Evolutionary conservation across 2,797 vertebrate species (phyloP).

Genomic region (Tiaroga cobitis): DNA sequence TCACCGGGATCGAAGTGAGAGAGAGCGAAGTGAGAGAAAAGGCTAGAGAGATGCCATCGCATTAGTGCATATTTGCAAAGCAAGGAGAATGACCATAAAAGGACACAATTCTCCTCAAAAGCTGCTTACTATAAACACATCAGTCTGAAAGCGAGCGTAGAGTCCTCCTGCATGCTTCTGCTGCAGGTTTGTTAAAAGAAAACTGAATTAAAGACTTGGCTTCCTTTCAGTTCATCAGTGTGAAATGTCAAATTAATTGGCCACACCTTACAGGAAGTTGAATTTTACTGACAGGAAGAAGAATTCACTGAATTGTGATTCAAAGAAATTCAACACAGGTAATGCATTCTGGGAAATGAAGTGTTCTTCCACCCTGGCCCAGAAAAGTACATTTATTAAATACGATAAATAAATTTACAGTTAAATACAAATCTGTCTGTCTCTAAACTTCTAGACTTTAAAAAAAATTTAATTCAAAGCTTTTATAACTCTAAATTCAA

Average conservation of each 20-base stretch:
- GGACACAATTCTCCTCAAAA: conserved; percentile 77
- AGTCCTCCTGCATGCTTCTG: conserved; percentile 23
- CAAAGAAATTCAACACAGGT: neutral
- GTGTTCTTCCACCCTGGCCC: neutral
- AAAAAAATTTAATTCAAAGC: too few relatives aligned
- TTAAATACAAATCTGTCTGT: neutral
- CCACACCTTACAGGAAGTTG: neutral
- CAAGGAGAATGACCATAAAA: conserved; percentile 90
- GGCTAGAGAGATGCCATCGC: conserved; percentile 59
- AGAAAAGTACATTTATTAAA: neutral
- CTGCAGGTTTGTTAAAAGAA: conserved; percentile 1
- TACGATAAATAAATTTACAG: neutral
- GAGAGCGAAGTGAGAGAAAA: conserved; percentile 50
- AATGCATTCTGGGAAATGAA: neutral
- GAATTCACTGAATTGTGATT: neutral
- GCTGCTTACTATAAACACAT: conserved; percentile 90
- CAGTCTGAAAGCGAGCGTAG: conserved; percentile 63
- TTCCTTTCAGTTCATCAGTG: neutral
- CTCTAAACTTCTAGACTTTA: neutral
- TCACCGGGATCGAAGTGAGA: conserved; percentile 67
- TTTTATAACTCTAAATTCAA: neutral
- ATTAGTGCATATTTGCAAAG: conserved; percentile 84
- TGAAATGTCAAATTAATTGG: neutral
- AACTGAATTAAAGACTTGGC: conserved; percentile 8
- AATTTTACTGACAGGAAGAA: neutral